These are phyloP conservation scores for Sycon ciliatum DNA, from an alignment of 37 sponge, comb jelly and placozoan genomes.

Conservation along the genomic window DNA sequence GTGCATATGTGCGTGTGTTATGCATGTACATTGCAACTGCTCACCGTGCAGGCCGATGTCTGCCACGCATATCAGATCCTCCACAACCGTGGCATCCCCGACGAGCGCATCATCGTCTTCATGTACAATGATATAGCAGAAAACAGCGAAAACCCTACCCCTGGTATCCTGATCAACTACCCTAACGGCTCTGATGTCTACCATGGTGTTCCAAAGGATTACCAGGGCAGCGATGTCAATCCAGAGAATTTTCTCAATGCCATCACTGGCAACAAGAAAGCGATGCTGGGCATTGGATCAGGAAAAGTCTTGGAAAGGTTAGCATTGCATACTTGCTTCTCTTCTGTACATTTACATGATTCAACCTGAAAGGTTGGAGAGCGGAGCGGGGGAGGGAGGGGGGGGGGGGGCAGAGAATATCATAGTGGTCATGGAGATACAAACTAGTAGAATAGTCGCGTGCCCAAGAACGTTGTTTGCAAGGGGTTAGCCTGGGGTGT, in stretches of 20 bases:
- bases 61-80: conserved; percentile 74
- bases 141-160: conserved; percentile 49
- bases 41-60: conserved; percentile 49
- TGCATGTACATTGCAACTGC: too few species aligned
- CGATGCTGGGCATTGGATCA: too few species aligned
- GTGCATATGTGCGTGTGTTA: background rate
- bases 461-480: too few species aligned
- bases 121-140: conserved; percentile 77
- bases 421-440: too few species aligned
- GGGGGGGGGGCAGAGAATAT: too few species aligned
- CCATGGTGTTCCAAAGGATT: conserved; percentile 53
- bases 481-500: too few species aligned
- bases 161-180: conserved; percentile 47
- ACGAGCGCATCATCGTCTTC: conserved; percentile 56
- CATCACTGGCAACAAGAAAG: conserved; percentile 35
- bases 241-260: conserved; percentile 56
- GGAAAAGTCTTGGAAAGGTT: conserved; percentile 56
- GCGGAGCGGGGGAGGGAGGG: too few species aligned
- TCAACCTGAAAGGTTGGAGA: too few species aligned
- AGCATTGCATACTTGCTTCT: background rate
- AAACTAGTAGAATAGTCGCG: too few species aligned
- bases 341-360: too few species aligned
- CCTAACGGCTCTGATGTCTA: conserved; percentile 55
- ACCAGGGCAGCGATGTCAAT: conserved; percentile 52
- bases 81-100: conserved; percentile 41